These are phyloP conservation scores for Tipula unca DNA, from an alignment of 2,888 invertebrate genomes.

Conservation along the genomic window DNA sequence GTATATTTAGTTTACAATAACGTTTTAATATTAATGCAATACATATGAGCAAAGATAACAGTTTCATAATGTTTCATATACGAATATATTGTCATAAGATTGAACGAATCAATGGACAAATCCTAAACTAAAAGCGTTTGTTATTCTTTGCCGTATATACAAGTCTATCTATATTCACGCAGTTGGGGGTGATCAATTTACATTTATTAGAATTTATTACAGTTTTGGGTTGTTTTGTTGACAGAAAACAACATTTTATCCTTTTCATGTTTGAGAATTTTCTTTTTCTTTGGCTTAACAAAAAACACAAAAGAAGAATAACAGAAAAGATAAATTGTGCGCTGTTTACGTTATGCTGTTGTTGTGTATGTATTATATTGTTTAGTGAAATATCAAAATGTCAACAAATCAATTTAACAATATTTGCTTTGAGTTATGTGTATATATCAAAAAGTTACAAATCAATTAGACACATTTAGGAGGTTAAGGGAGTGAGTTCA, in stretches of 20 bases:
- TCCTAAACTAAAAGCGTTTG: not conserved
- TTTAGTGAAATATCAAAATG: not conserved
- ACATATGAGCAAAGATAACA: not conserved
- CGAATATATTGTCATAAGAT: not conserved
- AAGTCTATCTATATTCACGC: not conserved
- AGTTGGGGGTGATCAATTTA: constrained; percentile 14
- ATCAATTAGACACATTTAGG: not conserved
- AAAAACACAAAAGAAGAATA: not conserved
- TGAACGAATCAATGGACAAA: not conserved
- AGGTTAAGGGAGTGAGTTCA: not conserved
- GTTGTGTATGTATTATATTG: not conserved
- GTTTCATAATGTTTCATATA: not conserved
- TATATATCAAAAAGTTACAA: not conserved
- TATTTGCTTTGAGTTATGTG: not conserved
- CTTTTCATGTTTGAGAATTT: not conserved
- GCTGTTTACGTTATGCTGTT: not conserved
- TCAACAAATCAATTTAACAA: constrained; percentile 4
- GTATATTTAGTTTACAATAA: not conserved
- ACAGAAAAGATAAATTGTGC: not conserved
- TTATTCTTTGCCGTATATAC: not conserved
- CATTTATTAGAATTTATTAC: constrained; percentile 8
- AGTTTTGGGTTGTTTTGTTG: not conserved
- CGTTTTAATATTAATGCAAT: not conserved
- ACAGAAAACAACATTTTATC: not conserved
- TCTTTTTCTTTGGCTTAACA: not conserved